phyloP scores from a whole-genome alignment of 2,888 invertebrate genomes.

The Dasysyrphus tricinctus region DNA sequence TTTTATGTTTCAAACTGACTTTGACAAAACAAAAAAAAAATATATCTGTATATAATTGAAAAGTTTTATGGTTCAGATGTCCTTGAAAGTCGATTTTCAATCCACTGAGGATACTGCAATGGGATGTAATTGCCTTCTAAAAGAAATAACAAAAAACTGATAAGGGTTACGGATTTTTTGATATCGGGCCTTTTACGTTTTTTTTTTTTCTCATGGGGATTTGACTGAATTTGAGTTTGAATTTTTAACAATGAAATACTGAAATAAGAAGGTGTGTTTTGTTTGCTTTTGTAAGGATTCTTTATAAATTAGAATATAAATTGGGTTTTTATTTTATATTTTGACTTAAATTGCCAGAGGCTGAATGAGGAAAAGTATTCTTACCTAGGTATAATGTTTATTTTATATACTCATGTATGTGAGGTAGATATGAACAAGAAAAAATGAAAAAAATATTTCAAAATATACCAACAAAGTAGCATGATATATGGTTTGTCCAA shows the following conservation, averaged over 20 bases:
- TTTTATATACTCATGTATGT: background rate
- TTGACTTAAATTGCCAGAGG: background rate
- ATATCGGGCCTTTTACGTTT: background rate
- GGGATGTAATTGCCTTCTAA: conserved; percentile 49
- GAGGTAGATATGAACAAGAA: too few relatives aligned
- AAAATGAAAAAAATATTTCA: background rate
- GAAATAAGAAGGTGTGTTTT: background rate
- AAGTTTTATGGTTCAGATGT: conserved; percentile 56
- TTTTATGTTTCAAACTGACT: conserved; percentile 16
- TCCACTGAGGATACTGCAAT: conserved; percentile 33
- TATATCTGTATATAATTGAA: conserved; percentile 51
- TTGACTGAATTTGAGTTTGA: conserved; percentile 16
- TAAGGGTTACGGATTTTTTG: conserved; percentile 47
- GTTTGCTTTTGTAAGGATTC: background rate
- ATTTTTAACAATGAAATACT: conserved; percentile 24
- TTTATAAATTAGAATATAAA: conserved; percentile 12
- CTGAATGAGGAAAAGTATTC: background rate
- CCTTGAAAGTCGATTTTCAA: background rate
- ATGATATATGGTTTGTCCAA: too few relatives aligned
- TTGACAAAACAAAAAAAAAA: background rate
- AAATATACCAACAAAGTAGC: background rate
- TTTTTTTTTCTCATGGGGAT: background rate
- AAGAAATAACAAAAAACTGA: conserved; percentile 30
- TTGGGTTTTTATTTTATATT: conserved; percentile 9
- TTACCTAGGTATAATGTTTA: background rate